Percentiles rank a stretch among this genome's conserved stretches.
These are phyloP conservation scores for Zeuzera pyrina DNA, from an alignment of 2,888 invertebrate genomes.

Conservation along the genomic window DNA sequence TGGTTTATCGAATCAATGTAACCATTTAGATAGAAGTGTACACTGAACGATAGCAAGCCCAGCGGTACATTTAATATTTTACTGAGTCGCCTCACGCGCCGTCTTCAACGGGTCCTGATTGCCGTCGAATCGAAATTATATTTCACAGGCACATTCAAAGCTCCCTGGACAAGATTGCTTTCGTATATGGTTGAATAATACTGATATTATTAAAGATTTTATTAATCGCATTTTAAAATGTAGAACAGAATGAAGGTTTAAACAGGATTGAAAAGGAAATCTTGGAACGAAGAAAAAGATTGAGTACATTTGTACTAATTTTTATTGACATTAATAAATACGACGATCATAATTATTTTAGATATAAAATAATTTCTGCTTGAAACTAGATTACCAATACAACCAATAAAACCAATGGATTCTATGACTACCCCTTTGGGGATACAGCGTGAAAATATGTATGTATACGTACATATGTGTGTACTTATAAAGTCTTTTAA, in stretches of 20 bases:
- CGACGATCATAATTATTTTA: too few species aligned
- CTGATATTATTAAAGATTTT: background rate
- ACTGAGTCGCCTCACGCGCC: slow-evolving; percentile 64
- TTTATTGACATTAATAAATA: too few species aligned
- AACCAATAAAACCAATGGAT: too few species aligned
- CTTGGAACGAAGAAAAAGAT: background rate
- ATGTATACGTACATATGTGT: too few species aligned
- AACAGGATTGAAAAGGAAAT: background rate
- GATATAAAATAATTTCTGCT: too few species aligned
- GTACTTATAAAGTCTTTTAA: too few species aligned
- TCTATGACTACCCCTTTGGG: too few species aligned
- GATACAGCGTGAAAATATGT: too few species aligned
- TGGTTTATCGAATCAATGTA: background rate
- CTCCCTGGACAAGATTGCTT: slow-evolving; percentile 59
- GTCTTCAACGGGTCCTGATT: slow-evolving; percentile 71
- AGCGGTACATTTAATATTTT: slow-evolving; percentile 61
- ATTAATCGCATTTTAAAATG: background rate
- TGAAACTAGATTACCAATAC: too few species aligned
- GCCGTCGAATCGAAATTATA: slow-evolving; percentile 72
- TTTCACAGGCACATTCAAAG: slow-evolving; percentile 68
- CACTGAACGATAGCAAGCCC: slow-evolving; percentile 25
- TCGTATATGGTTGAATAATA: slow-evolving; percentile 5
- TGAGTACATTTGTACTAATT: too few species aligned
- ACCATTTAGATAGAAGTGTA: slow-evolving; percentile 19
- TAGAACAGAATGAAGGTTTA: background rate